Percentiles rank a stretch among this genome's conserved stretches.
Conservation (phyloP, 2,113 vertebrate genomes). For the Leucopternis melanops region DNA sequence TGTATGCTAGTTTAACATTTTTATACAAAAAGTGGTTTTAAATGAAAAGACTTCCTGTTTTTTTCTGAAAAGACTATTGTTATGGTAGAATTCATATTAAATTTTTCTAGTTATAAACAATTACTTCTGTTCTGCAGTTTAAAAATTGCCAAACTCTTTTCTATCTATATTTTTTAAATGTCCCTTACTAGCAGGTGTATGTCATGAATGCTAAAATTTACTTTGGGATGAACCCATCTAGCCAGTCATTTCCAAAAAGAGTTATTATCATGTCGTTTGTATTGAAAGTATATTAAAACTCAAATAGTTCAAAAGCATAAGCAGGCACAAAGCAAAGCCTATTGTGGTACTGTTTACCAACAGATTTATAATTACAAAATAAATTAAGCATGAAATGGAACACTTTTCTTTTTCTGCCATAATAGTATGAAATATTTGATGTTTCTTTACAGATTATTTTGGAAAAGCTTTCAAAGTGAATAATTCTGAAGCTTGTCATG, state of each 20-base stretch:
- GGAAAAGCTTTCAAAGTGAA: conserved; percentile 48
- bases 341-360: conserved; percentile 74
- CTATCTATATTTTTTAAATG: neutral
- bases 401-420: conserved; percentile 66
- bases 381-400: conserved; percentile 80
- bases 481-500: conserved; percentile 6
- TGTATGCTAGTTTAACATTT: neutral
- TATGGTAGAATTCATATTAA: neutral
- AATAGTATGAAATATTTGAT: conserved; percentile 64
- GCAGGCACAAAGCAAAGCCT: conserved; percentile 66
- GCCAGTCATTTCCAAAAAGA: conserved; percentile 39
- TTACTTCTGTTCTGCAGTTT: neutral
- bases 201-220: conserved; percentile 19
- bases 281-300: conserved; percentile 64
- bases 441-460: conserved; percentile 64
- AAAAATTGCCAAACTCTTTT: neutral
- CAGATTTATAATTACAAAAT: conserved; percentile 77
- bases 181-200: neutral
- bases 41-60: neutral
- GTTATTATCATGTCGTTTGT: conserved; percentile 45
- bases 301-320: conserved; percentile 56
- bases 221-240: conserved; percentile 43
- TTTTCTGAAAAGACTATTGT: neutral
- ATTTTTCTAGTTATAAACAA: neutral
- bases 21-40: neutral